Evolutionary conservation across 2,797 vertebrate genomes (phyloP).

Genomic region (Mormyrus proboscirostris): DNA sequence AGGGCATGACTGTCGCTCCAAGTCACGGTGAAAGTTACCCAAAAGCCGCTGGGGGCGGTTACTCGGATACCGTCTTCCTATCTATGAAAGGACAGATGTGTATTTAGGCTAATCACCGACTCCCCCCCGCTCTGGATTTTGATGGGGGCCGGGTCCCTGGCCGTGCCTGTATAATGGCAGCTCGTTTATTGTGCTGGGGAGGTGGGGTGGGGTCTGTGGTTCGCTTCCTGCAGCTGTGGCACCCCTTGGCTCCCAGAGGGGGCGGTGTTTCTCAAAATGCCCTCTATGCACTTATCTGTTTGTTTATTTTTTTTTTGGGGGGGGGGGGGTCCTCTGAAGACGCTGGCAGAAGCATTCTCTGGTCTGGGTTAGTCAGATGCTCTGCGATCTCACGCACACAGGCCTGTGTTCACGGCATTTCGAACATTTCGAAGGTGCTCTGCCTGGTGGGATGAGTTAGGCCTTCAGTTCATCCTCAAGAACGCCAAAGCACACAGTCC

Average conservation of each 20-base stretch:
- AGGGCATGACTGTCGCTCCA: neutral
- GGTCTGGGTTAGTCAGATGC: neutral
- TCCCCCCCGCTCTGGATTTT: neutral
- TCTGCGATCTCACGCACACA: neutral
- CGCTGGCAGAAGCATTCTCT: neutral
- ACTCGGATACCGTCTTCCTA: neutral
- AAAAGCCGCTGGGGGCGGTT: neutral
- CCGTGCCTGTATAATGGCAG: neutral
- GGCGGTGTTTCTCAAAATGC: neutral
- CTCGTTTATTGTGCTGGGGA: neutral
- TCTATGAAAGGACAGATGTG: neutral
- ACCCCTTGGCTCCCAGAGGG: neutral
- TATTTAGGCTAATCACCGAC: neutral
- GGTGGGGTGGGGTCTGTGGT: neutral
- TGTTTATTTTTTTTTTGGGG: neutral
- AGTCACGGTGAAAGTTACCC: neutral
- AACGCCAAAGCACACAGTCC: neutral
- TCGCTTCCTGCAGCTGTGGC: neutral
- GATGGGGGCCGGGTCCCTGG: neutral
- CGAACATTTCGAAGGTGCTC: neutral
- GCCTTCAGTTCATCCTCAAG: neutral
- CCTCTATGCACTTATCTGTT: neutral
- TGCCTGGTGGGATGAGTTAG: neutral
- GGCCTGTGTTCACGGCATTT: neutral
- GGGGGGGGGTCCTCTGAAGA: neutral